A percentile compares a stretch with the other conserved stretches of the same genome.
These are phyloP conservation scores for Sylvilagus floridanus DNA, from an alignment of 2,797 vertebrate species.

Conservation along the genomic window DNA sequence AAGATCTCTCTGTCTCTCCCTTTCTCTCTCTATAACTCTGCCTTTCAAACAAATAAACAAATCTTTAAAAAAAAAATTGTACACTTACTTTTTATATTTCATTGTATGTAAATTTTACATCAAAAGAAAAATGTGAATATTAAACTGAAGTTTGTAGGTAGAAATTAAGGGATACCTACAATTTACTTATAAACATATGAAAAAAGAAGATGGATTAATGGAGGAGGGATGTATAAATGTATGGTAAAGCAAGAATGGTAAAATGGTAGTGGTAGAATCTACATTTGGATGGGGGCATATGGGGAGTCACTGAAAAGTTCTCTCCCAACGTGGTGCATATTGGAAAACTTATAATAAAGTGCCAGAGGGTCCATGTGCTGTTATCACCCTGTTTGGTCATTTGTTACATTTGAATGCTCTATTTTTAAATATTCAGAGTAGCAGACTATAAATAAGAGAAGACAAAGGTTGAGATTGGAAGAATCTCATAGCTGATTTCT, in stretches of 20 bases:
- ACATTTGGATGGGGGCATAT: background rate
- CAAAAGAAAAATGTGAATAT: background rate
- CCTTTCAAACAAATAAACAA: no score
- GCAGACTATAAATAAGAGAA: slow-evolving; percentile 45
- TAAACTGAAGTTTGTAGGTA: background rate
- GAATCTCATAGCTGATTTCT: slow-evolving; percentile 56
- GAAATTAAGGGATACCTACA: background rate
- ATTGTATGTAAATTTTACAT: background rate
- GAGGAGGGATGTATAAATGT: background rate
- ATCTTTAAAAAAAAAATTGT: no score
- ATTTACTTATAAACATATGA: slow-evolving; percentile 19
- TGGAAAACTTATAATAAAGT: slow-evolving; percentile 59
- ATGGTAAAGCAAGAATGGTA: background rate
- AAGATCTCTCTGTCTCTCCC: no score
- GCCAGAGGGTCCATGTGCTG: background rate
- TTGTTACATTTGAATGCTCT: slow-evolving; percentile 31
- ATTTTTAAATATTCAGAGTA: slow-evolving; percentile 51
- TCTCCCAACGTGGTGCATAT: slow-evolving; percentile 17
- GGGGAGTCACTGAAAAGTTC: slow-evolving; percentile 43
- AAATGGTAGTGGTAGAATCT: slow-evolving; percentile 35
- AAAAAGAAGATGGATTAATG: slow-evolving; percentile 17
- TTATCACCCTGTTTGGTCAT: slow-evolving; percentile 6
- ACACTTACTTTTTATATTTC: background rate
- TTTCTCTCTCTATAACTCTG: no score
- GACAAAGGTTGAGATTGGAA: slow-evolving; percentile 52